Evolutionary conservation across 1,140 invertebrate genomes (phyloP), one percentile per base, ranked within the genome.

Genomic region (Tetramorium alpestre): DNA sequence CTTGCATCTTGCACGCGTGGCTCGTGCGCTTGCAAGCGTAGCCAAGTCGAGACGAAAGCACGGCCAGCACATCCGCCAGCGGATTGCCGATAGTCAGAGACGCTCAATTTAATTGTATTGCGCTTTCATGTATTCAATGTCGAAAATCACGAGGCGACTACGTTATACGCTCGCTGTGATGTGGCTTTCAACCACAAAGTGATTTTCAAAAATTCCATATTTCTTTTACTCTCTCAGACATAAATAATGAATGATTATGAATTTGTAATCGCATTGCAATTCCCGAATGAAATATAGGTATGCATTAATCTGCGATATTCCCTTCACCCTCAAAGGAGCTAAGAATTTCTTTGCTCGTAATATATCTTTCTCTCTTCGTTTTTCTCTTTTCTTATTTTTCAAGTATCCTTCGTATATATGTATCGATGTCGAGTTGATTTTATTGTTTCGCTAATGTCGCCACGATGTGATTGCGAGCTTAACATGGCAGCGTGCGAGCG

Each of bases 1-100:
- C 77, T 72, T 64, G n/a, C 25, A 28, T 49, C 69, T 78, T 88
- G 72, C 70, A 86, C 73, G 87, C 65, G 56, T 28, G 18, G 54
- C 54, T 76, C 56, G 28, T 10, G 38, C 51, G 78, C 25, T 58
- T 44, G 58, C 44, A 41, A 82, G 54, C 51, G 18, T 72, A 38
- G 60, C 41, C 80, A 67, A 82, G 41, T 16, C 54, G 49, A 73
- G 47, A n/a, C 54, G 44, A 47, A 3, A n/a, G n/a, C 16, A 56
- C 38, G 64, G 60, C 76, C 38, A 49, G 60, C 76, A 3, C 56
- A 56, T 33, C 3, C 6, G 60, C 25, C 44, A 16, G 16, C 25
- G 18, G 25, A 33, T 18, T 11, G 51, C 65, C 78, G 78, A 16
- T 41, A 73, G 67, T 58, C 25, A 47, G 49, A 22, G 41, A 75